Evolutionary conservation across 2,797 vertebrate genomes (phyloP).

Genomic region (Myripristis jacobus): DNA sequence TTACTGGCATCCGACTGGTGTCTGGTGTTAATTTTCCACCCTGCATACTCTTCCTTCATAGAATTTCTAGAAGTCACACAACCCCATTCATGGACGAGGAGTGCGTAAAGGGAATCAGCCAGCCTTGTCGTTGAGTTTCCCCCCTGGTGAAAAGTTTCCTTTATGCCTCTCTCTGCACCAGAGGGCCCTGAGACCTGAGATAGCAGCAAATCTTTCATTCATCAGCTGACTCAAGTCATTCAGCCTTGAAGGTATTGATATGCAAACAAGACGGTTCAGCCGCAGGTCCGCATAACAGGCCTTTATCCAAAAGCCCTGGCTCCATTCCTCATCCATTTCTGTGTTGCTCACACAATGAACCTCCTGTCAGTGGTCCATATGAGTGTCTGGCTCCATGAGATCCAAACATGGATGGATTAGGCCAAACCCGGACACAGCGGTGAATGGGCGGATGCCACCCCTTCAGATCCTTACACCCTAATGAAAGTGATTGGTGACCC

Average conservation of each 20-base stretch:
- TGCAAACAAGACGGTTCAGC: constrained; percentile 84
- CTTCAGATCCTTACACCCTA: constrained; percentile 77
- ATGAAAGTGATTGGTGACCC: constrained; percentile 86
- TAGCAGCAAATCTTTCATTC: constrained; percentile 84
- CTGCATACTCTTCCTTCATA: constrained; percentile 45
- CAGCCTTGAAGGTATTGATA: constrained; percentile 87
- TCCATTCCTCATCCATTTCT: constrained; percentile 69
- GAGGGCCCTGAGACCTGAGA: constrained; percentile 80
- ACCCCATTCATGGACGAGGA: constrained; percentile 61
- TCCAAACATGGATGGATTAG: constrained; percentile 61
- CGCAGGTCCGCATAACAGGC: constrained; percentile 77
- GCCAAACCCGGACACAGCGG: constrained; percentile 57
- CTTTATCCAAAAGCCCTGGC: constrained; percentile 78
- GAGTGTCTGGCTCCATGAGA: constrained; percentile 77
- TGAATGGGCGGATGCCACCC: constrained; percentile 68
- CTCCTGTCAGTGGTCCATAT: constrained; percentile 72
- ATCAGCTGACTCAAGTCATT: constrained; percentile 89
- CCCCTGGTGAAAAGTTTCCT: constrained; percentile 82
- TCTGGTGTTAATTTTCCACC: constrained; percentile 59
- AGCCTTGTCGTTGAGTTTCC: constrained; percentile 66
- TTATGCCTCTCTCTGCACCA: constrained; percentile 76
- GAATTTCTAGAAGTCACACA: constrained; percentile 64
- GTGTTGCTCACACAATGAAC: constrained; percentile 53
- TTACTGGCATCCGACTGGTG: constrained; percentile 24
- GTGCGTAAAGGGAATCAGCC: constrained; percentile 52